Evolutionary conservation across 2,888 invertebrate genomes (phyloP).

Genomic region (Synergus itoensis): DNA sequence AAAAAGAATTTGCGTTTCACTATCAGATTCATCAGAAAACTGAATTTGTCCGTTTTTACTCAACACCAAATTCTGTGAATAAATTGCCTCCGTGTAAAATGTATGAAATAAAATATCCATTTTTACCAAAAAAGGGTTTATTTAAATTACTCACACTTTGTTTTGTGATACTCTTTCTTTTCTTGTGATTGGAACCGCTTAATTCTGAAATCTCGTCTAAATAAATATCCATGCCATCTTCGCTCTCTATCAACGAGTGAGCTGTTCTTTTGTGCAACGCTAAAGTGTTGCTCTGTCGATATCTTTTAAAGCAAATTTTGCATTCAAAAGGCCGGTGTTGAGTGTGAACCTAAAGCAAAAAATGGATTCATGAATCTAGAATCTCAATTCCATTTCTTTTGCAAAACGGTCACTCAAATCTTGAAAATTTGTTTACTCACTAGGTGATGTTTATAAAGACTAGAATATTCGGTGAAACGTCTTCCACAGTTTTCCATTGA

Average conservation of each 20-base stretch:
- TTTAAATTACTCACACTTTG: constrained; percentile 2
- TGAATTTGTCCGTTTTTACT: constrained; percentile 64
- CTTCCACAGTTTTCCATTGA: constrained; percentile 82
- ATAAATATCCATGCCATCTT: constrained; percentile 75
- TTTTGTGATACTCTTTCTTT: not conserved
- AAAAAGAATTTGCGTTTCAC: constrained; percentile 72
- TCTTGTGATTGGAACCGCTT: not conserved
- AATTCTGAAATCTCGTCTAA: constrained; percentile 50
- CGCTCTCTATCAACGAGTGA: constrained; percentile 78
- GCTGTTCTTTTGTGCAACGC: constrained; percentile 82
- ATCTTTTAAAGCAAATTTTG: constrained; percentile 81
- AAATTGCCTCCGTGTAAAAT: not conserved
- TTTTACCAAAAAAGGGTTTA: not conserved
- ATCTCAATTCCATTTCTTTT: not conserved
- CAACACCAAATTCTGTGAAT: constrained; percentile 26
- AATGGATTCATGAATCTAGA: not conserved
- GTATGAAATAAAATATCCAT: no score
- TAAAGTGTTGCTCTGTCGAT: constrained; percentile 82
- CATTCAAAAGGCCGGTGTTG: constrained; percentile 82
- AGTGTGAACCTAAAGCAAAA: constrained; percentile 78
- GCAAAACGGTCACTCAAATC: not conserved
- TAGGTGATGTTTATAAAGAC: constrained; percentile 73
- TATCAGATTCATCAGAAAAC: constrained; percentile 64
- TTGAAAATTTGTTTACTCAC: constrained; percentile 49
- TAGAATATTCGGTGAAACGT: constrained; percentile 85